These are phyloP conservation scores for Drosophila mettleri DNA, from an alignment of 2,888 invertebrate species.

Conservation along the genomic window DNA sequence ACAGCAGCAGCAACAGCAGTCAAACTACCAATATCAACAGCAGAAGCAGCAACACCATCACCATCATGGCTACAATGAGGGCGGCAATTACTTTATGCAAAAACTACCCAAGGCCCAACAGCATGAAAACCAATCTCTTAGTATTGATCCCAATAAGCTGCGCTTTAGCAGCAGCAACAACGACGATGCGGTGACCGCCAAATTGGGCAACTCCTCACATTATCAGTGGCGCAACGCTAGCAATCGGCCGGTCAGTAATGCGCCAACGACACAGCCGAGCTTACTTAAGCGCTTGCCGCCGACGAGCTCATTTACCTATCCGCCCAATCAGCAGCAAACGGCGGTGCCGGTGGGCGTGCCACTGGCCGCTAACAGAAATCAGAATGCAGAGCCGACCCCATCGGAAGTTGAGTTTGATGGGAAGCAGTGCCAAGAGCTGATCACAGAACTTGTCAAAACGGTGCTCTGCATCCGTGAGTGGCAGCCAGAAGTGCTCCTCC, in stretches of 20 bases:
- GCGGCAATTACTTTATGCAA: constrained; percentile 67
- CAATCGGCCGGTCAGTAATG: constrained; percentile 55
- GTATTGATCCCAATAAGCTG: constrained; percentile 80
- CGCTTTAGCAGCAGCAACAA: constrained; percentile 70
- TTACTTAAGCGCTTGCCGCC: constrained; percentile 56
- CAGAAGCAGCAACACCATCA: constrained; percentile 60
- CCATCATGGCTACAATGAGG: constrained; percentile 43
- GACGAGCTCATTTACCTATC: constrained; percentile 25
- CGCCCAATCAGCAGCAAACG: constrained; percentile 47
- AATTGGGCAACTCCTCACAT: constrained; percentile 70
- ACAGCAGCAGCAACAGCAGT: constrained; percentile 29
- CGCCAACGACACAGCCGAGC: constrained; percentile 24
- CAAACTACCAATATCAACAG: constrained; percentile 49
- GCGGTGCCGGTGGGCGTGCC: background rate
- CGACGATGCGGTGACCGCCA: constrained; percentile 60
- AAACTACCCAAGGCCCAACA: constrained; percentile 73
- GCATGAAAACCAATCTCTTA: constrained; percentile 67
- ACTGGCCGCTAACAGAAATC: constrained; percentile 20
- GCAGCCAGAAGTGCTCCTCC: constrained; percentile 60
- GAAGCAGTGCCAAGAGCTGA: constrained; percentile 69
- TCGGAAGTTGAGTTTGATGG: constrained; percentile 22
- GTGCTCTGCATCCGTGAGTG: constrained; percentile 62
- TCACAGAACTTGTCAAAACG: constrained; percentile 75
- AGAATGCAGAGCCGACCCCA: constrained; percentile 4
- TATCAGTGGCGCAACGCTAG: constrained; percentile 74